A percentile compares a stretch with the other conserved stretches of the same genome.
phyloP scores from a whole-genome alignment of 2,113 vertebrate species.

The Rhombomys opimus region DNA sequence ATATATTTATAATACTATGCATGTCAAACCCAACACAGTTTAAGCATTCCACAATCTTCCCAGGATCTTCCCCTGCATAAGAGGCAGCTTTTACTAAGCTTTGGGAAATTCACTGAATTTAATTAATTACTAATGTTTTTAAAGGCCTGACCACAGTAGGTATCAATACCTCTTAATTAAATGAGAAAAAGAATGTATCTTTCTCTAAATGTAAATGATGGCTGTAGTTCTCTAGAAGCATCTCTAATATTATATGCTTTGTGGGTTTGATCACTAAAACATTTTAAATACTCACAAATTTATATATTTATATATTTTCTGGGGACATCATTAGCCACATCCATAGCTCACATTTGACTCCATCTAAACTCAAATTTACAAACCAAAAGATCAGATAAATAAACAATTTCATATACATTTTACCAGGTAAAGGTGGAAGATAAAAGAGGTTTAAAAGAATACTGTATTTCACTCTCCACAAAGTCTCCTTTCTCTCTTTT shows the following conservation, averaged over 20 bases:
- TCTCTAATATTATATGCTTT: slow-evolving; percentile 25
- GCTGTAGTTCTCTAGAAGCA: slow-evolving; percentile 27
- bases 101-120: slow-evolving; percentile 65
- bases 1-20: slow-evolving; percentile 8
- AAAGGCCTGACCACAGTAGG: slow-evolving; percentile 49
- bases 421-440: background rate
- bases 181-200: slow-evolving; percentile 38
- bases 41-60: slow-evolving; percentile 35
- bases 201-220: slow-evolving; percentile 18
- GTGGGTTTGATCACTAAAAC: background rate
- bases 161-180: slow-evolving; percentile 70
- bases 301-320: background rate
- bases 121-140: slow-evolving; percentile 68
- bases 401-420: background rate
- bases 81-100: slow-evolving; percentile 29
- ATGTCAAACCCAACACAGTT: slow-evolving; percentile 17
- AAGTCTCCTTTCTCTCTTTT: slow-evolving; percentile 27
- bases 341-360: background rate
- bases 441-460: slow-evolving; percentile 12
- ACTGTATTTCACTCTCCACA: background rate
- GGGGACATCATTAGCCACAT: background rate
- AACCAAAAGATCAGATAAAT: slow-evolving; percentile 39
- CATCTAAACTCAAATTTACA: slow-evolving; percentile 17
- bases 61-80: slow-evolving; percentile 36
- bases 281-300: background rate